These are phyloP conservation scores for Lordiphosa fenestrarum DNA, from an alignment of 2,888 invertebrate genomes.

Conservation along the genomic window DNA sequence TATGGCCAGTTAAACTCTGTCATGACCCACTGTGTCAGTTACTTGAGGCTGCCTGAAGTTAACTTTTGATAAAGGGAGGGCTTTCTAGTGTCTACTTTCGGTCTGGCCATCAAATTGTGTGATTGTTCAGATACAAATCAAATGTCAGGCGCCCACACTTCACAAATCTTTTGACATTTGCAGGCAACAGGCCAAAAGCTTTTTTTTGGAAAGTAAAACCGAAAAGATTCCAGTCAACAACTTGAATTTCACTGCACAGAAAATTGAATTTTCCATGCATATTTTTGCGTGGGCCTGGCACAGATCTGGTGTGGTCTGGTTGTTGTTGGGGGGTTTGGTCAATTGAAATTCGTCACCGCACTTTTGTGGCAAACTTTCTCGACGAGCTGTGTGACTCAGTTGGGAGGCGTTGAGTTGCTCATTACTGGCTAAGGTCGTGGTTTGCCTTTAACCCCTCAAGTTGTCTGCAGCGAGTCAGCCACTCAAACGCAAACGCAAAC, in stretches of 20 bases:
- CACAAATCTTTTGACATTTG: conserved; percentile 45
- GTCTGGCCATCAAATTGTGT: conserved; percentile 22
- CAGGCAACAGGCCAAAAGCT: conserved; percentile 29
- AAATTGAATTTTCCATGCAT: conserved; percentile 36
- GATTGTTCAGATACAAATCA: conserved; percentile 48
- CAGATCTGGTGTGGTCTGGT: conserved; percentile 14
- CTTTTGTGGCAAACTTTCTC: conserved; percentile 31
- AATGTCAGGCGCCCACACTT: conserved; percentile 64
- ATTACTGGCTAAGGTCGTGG: conserved; percentile 25
- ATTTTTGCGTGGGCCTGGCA: conserved; percentile 36
- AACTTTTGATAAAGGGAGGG: neutral
- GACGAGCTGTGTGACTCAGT: conserved; percentile 24
- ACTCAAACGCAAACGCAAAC: conserved; percentile 47
- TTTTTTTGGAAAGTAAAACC: conserved; percentile 34
- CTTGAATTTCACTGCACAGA: conserved; percentile 10
- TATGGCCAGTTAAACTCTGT: neutral
- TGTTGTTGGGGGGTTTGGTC: conserved; percentile 18
- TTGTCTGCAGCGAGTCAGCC: conserved; percentile 31
- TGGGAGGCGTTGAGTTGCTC: conserved; percentile 2
- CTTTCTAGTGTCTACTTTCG: conserved; percentile 18
- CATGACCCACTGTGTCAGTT: conserved; percentile 14
- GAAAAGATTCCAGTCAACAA: conserved; percentile 22
- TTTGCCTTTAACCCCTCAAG: conserved; percentile 45
- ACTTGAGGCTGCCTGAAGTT: conserved; percentile 1
- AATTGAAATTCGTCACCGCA: conserved; percentile 42